phyloP scores from a whole-genome alignment of 2,113 vertebrate genomes.

The Merops nubicus region DNA sequence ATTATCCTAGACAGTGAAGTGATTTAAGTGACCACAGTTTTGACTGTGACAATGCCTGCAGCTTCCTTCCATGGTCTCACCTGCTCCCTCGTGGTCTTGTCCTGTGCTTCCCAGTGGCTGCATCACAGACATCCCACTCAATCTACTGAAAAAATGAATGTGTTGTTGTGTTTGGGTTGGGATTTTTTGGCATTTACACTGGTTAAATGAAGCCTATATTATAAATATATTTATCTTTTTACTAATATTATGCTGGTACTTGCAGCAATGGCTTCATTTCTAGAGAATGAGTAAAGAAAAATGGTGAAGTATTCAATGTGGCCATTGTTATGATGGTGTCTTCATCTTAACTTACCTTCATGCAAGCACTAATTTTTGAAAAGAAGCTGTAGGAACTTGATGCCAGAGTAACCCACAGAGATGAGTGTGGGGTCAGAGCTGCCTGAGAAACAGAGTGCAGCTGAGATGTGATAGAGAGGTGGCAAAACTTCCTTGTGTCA shows the following conservation, averaged over 20 bases:
- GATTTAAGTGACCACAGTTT: background rate
- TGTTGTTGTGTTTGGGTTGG: no score
- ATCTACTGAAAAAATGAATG: background rate
- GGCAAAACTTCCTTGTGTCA: background rate
- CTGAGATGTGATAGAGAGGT: background rate
- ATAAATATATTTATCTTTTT: background rate
- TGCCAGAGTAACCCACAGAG: background rate
- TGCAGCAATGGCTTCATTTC: background rate
- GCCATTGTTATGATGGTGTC: background rate
- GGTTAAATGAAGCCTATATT: background rate
- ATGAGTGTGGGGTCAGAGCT: background rate
- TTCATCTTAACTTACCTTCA: background rate
- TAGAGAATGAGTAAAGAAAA: background rate
- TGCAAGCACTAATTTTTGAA: background rate
- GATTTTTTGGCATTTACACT: background rate
- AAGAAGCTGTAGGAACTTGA: background rate
- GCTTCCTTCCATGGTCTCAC: background rate
- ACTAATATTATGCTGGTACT: background rate
- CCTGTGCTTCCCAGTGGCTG: background rate
- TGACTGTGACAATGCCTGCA: background rate
- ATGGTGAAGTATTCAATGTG: background rate
- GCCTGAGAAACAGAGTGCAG: background rate
- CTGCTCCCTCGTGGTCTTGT: background rate
- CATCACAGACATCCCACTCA: background rate
- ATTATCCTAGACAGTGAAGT: background rate